Evolutionary conservation across 2,888 invertebrate genomes (phyloP), one percentile per base, ranked within the genome.

Genomic region (Lasius platythorax): DNA sequence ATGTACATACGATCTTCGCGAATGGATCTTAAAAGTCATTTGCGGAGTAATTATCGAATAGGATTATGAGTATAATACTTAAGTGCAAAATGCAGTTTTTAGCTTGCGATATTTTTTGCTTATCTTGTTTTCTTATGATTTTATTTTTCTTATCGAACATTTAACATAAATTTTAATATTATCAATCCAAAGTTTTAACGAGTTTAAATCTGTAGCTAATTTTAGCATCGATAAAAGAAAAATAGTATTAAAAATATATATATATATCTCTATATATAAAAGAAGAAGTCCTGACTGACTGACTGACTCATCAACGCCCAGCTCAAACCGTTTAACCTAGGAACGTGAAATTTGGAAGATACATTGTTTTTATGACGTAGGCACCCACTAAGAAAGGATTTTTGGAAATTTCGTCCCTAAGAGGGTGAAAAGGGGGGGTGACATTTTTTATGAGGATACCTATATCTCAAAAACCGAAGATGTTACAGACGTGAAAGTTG

Each of bases 1-100:
- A 43, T 28, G 3, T 28, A 15, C 12, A 40, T 46, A 8, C 8
- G 23, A 43, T 63, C 33, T 63, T 50, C 50, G 23, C 18, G 3
- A 58, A 56, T 23, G 30, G 2, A 37, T 61, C 8, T 23, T 12
- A 43, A 9, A 82, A 18, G 3, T 33, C 12, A 3, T 56, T 79
- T 33, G 12, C 6, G 1, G 8, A 0, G 4, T n/a, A 79, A 58
- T 70, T 70, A 56, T 68, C 12, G 4, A 37, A 74, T 3, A 9
- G 18, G 37, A 6, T 76, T 66, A 72, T 23, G 46, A 68, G 33
- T 50, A 50, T 40, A 63, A 63, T 30, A 12, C 11, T 61, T 73
- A 28, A 2, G 30, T 33, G 23, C 33, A 33, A 61, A 43, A 46
- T 75, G 8, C 23, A 23, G 15, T 6, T 30, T 15, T 53, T 53